Conservation (phyloP, 2,888 invertebrate genomes). For the Cordilura impudica region DNA sequence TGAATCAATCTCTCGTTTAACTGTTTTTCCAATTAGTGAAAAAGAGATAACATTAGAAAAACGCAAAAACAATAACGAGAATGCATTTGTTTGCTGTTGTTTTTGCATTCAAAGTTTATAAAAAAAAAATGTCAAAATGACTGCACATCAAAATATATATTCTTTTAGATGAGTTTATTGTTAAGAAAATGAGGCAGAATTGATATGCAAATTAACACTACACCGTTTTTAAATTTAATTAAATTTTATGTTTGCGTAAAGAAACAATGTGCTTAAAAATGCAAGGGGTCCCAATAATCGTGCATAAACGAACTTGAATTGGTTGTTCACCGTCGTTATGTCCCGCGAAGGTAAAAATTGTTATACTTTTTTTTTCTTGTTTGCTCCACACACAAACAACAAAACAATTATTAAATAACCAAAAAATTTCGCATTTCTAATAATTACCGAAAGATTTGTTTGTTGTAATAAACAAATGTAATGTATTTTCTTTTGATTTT, state of each 20-base stretch:
- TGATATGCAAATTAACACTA: slow-evolving; percentile 21
- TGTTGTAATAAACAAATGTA: slow-evolving; percentile 47
- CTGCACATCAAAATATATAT: background rate
- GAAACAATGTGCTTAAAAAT: slow-evolving; percentile 54
- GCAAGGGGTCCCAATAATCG: slow-evolving; percentile 56
- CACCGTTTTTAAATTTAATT: slow-evolving; percentile 17
- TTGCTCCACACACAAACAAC: slow-evolving; percentile 50
- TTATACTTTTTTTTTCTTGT: slow-evolving; percentile 59
- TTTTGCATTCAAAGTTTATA: slow-evolving; percentile 3
- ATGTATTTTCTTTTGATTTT: slow-evolving; percentile 3
- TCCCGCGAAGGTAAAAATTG: slow-evolving; percentile 60
- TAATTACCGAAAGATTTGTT: slow-evolving; percentile 26
- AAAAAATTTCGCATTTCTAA: slow-evolving; percentile 50
- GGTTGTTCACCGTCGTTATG: slow-evolving; percentile 58
- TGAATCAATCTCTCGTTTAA: slow-evolving; percentile 31
- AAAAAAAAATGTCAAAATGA: background rate
- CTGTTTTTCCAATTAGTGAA: slow-evolving; percentile 36
- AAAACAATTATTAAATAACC: slow-evolving; percentile 61
- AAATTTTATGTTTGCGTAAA: slow-evolving; percentile 29
- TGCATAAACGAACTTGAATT: slow-evolving; percentile 62
- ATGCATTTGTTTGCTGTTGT: slow-evolving; percentile 8
- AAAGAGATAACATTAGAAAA: slow-evolving; percentile 34
- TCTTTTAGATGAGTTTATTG: background rate
- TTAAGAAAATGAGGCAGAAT: slow-evolving; percentile 44
- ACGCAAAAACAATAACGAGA: slow-evolving; percentile 23